A percentile compares a stretch with the other conserved stretches of the same genome.
These are phyloP conservation scores for Spinibarbus caldwelli DNA, from an alignment of 2,797 vertebrate genomes.

Conservation along the genomic window DNA sequence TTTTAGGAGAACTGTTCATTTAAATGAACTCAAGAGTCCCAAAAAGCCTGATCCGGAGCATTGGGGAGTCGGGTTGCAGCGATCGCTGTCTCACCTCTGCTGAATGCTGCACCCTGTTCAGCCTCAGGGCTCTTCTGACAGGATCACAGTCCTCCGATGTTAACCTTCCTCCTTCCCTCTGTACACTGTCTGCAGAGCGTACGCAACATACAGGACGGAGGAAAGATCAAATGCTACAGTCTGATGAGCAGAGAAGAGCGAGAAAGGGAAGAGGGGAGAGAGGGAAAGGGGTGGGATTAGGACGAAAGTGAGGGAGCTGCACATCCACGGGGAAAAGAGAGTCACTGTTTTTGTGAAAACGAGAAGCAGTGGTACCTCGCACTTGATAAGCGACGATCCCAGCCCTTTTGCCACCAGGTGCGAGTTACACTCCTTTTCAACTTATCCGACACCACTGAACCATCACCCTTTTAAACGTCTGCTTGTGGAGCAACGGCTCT, in stretches of 20 bases:
- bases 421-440: constrained; percentile 5
- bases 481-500: constrained; percentile 26
- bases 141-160: constrained; percentile 20
- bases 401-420: constrained; percentile 20
- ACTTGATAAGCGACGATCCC: not conserved
- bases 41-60: not conserved
- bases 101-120: not conserved
- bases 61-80: not conserved
- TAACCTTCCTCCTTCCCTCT: constrained; percentile 8
- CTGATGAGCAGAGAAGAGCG: constrained; percentile 18
- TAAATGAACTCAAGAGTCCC: not conserved
- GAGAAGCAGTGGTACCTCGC: not conserved
- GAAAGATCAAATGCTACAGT: constrained; percentile 22
- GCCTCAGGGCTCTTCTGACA: constrained; percentile 45
- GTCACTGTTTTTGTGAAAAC: not conserved
- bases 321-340: not conserved
- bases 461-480: constrained; percentile 24
- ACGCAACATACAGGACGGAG: constrained; percentile 12
- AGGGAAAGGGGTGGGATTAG: not conserved
- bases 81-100: not conserved
- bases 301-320: not conserved
- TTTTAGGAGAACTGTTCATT: not conserved
- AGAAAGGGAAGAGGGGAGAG: not conserved
- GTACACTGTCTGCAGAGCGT: not conserved
- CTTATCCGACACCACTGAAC: not conserved